These are phyloP conservation scores for Urocolius indicus DNA, from an alignment of 2,113 vertebrate genomes.

Conservation along the genomic window DNA sequence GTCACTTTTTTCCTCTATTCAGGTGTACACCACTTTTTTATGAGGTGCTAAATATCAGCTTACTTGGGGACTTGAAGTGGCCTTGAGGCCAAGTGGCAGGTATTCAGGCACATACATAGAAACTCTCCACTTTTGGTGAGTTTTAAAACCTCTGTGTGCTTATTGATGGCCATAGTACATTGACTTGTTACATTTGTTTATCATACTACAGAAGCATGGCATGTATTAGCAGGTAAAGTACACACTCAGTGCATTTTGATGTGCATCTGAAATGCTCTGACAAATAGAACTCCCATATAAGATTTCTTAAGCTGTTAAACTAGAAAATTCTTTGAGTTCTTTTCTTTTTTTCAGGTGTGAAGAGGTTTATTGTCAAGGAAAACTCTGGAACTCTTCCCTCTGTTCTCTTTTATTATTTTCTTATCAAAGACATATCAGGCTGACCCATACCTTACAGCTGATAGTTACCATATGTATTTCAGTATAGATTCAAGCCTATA, in stretches of 20 bases:
- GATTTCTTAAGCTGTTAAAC: background rate
- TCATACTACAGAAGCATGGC: accelerated
- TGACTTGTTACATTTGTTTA: background rate
- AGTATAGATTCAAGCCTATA: background rate
- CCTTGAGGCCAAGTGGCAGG: constrained; percentile 48
- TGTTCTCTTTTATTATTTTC: background rate
- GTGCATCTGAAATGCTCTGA: background rate
- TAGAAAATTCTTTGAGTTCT: background rate
- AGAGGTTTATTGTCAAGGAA: background rate
- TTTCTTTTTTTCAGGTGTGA: too few relatives aligned
- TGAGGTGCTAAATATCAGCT: constrained; percentile 79
- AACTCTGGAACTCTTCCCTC: background rate
- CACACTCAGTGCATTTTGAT: background rate
- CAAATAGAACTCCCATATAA: background rate
- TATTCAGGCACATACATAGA: constrained; percentile 5
- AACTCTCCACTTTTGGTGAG: background rate
- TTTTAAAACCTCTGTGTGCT: background rate
- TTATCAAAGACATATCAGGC: background rate
- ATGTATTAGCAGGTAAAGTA: background rate
- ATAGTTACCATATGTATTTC: constrained; percentile 13
- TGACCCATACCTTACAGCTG: background rate
- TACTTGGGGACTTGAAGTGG: constrained; percentile 68
- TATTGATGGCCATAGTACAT: background rate
- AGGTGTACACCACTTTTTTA: constrained; percentile 76
- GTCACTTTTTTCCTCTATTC: constrained; percentile 65